Conservation (phyloP, 2,113 vertebrate species). For the Thomomys bottae region DNA sequence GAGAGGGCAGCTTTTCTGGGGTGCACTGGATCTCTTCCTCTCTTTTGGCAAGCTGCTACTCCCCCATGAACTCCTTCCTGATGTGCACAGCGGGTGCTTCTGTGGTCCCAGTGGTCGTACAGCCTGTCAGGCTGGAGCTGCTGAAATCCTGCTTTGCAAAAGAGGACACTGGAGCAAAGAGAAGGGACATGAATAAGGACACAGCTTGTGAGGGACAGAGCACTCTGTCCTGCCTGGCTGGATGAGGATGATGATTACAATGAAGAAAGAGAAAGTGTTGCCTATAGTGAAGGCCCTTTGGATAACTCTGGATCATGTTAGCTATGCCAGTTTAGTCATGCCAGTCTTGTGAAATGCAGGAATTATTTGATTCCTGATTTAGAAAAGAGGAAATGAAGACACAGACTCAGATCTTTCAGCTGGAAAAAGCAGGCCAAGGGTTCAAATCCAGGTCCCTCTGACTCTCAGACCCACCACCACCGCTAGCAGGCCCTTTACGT, state of each 20-base stretch:
- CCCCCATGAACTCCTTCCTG: neutral
- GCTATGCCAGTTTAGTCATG: no score
- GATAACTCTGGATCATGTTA: neutral
- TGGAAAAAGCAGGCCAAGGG: neutral
- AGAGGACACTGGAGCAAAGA: neutral
- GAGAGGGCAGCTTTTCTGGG: neutral
- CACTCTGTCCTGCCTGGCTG: neutral
- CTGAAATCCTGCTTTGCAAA: neutral
- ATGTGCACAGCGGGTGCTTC: rapidly evolving
- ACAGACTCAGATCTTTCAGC: neutral
- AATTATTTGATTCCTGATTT: neutral
- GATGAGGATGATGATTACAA: neutral
- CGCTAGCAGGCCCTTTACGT: neutral
- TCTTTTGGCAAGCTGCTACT: neutral
- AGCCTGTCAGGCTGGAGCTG: neutral
- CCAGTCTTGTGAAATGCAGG: neutral
- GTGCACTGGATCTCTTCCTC: neutral
- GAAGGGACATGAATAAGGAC: neutral
- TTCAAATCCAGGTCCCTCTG: neutral
- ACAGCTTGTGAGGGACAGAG: neutral
- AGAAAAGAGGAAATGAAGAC: neutral
- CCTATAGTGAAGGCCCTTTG: neutral
- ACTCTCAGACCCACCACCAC: neutral
- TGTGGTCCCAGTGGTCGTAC: neutral
- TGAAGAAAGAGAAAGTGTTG: neutral